phyloP scores from a whole-genome alignment of 2,113 vertebrate species.

The Phycodurus eques region DNA sequence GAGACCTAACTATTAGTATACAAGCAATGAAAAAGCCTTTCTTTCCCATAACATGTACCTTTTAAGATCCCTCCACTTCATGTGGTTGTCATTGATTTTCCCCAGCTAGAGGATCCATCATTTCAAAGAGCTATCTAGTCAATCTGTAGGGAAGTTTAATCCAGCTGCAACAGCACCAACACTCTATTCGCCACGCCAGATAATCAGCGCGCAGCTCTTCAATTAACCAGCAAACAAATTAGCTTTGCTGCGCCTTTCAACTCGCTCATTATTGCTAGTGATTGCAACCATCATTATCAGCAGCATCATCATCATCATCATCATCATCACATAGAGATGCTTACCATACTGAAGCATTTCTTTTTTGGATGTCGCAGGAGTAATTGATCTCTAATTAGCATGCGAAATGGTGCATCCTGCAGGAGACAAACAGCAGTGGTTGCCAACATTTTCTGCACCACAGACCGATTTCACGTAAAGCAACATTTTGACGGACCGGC shows the following conservation, averaged over 20 bases:
- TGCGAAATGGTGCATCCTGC: no score
- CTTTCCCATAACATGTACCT: not conserved
- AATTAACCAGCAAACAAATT: slow-evolving; percentile 47
- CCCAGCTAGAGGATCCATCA: slow-evolving; percentile 15
- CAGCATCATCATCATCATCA: not conserved
- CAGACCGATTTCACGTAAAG: no score
- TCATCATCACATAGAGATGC: not conserved
- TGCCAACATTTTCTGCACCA: no score
- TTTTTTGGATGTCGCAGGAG: slow-evolving; percentile 28
- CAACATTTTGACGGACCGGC: no score
- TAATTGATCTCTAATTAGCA: slow-evolving; percentile 37
- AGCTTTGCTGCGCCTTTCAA: slow-evolving; percentile 39
- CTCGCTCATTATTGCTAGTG: slow-evolving; percentile 28
- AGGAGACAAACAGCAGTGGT: no score
- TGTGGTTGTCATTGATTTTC: slow-evolving; percentile 10
- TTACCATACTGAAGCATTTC: slow-evolving; percentile 9
- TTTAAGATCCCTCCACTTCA: slow-evolving; percentile 9
- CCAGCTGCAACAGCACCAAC: slow-evolving; percentile 30
- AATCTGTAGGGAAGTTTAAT: slow-evolving; percentile 24
- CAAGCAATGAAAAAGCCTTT: not conserved
- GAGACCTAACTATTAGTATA: not conserved
- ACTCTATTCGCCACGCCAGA: slow-evolving; percentile 23
- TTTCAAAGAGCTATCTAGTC: slow-evolving; percentile 28
- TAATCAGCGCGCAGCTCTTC: slow-evolving; percentile 25
- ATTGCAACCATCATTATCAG: slow-evolving; percentile 19